Evolutionary conservation across 2,888 invertebrate species (phyloP), one percentile per base, ranked within the genome.

Genomic region (Eremobia ochroleuca): DNA sequence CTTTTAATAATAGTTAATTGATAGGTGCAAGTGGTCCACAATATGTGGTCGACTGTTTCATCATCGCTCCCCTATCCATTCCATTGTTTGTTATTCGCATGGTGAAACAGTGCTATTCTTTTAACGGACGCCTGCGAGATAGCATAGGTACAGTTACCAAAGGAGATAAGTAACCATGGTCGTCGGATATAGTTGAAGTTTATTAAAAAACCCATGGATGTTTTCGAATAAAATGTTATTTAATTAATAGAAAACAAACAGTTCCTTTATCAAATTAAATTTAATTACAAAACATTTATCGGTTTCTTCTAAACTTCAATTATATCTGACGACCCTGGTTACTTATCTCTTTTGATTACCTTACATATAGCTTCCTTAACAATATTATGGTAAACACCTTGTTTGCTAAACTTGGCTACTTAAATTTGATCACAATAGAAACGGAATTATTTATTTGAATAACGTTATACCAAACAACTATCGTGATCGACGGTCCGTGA

Each of bases 21-120:
- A 92, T 93, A 90, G 92, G 88, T 92, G 88, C 73, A 87, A 86
- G 89, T 89, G 78, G 87, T 82, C 83, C 74, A 77, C 81, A 80
- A 86, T 87, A 86, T 91, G 86, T 89, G 89, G 88, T 85, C 83
- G 87, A 85, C 83, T 88, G 89, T 94, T 94, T 91, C 94, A 89
- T 91, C 92, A 94, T 85, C n/a, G 43, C n/a, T 73, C 73, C 73
- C 85, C 67, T 91, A 85, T 87, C 83, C 86, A 88, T 88, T 89
- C 92, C 85, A 93, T 93, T 94, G 94, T 94, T 93, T 90, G 85
- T 87, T 76, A 71, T 85, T 82, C 62, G 81, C 81, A 88, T 93
- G 91, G 86, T 91, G 93, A 91, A 94, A 93, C 85, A 82, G 85
- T 74, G 68, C 82, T 89, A 92, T 92, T 94, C 90, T 93, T 93